These are phyloP conservation scores for Ctenosaura bakeri DNA, from an alignment of 2,797 vertebrate species.

Conservation along the genomic window DNA sequence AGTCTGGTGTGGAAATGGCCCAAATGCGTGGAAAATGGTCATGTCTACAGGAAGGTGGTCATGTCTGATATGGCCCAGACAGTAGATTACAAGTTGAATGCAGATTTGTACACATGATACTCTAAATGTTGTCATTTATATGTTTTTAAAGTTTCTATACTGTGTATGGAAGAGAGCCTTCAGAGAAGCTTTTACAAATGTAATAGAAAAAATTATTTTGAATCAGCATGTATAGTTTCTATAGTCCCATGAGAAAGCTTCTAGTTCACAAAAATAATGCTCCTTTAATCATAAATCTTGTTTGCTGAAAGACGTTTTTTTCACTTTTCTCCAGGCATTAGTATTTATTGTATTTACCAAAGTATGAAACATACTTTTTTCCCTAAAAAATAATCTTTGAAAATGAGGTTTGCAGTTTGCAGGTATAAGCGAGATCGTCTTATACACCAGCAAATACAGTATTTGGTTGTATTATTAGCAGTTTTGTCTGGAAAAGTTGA, in stretches of 20 bases:
- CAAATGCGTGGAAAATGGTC: too few relatives aligned
- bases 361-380: too few relatives aligned
- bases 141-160: neutral
- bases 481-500: neutral
- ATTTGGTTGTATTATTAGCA: too few relatives aligned
- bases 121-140: neutral
- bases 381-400: too few relatives aligned
- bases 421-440: too few relatives aligned
- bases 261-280: neutral
- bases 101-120: neutral
- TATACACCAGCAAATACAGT: too few relatives aligned
- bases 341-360: too few relatives aligned
- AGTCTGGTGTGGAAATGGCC: too few relatives aligned
- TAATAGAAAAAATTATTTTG: neutral
- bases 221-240: neutral
- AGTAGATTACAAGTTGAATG: neutral
- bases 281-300: neutral
- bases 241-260: neutral
- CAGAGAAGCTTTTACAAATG: neutral
- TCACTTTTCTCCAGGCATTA: neutral
- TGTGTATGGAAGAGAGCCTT: neutral
- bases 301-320: neutral
- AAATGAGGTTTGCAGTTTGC: too few relatives aligned
- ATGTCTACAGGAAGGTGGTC: neutral
- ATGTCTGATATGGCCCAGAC: neutral